phyloP scores from a whole-genome alignment of 2,888 invertebrate species.

The Eristalinus aeneus region DNA sequence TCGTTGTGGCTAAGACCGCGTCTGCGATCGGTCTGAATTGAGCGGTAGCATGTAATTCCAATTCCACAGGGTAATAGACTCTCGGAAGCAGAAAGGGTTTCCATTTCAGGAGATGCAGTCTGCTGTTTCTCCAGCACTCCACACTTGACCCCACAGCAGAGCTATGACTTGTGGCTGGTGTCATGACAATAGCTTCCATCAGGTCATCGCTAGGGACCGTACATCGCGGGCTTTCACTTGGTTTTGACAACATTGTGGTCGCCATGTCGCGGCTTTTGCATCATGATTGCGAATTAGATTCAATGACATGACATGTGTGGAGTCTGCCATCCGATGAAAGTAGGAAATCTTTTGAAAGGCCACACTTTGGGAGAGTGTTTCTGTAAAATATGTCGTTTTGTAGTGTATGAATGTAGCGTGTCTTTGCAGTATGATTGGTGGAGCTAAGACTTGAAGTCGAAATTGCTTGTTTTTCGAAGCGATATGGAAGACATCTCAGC shows the following conservation, averaged over 20 bases:
- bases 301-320: not conserved
- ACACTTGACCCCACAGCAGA: not conserved
- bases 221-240: not conserved
- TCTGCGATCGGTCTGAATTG: slow-evolving; percentile 57
- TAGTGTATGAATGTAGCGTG: not conserved
- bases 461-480: no score
- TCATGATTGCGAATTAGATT: not conserved
- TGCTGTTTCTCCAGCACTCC: not conserved
- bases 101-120: not conserved
- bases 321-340: not conserved
- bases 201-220: not conserved
- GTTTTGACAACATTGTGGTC: not conserved
- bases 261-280: not conserved
- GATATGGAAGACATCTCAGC: no score
- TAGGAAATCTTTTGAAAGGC: not conserved
- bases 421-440: no score
- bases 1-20: slow-evolving; percentile 60
- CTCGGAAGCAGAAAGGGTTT: slow-evolving; percentile 38
- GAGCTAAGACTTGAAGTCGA: no score
- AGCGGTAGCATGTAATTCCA: slow-evolving; percentile 14
- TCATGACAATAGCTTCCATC: not conserved
- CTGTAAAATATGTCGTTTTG: not conserved
- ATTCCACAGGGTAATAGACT: slow-evolving; percentile 56
- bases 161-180: not conserved
- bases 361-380: not conserved